phyloP scores from a whole-genome alignment of 2,113 vertebrate genomes.

The Aplodontia rufa region DNA sequence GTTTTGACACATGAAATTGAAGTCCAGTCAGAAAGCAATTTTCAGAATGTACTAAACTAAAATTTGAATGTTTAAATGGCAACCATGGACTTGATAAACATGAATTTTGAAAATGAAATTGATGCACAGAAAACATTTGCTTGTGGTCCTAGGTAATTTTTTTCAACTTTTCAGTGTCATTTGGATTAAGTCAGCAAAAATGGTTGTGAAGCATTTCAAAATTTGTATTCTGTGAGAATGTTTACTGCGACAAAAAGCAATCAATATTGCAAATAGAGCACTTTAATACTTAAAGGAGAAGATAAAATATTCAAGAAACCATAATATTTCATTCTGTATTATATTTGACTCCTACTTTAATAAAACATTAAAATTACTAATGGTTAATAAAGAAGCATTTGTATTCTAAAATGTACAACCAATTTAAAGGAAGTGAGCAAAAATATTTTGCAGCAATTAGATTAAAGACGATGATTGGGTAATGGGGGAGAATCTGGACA shows the following conservation, averaged over 20 bases:
- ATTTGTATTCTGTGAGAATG: not conserved
- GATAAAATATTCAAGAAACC: not conserved
- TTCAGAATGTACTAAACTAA: not conserved
- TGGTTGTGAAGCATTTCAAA: not conserved
- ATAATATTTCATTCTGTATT: not conserved
- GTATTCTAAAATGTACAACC: not conserved
- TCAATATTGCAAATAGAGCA: not conserved
- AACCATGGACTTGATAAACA: not conserved
- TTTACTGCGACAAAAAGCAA: not conserved
- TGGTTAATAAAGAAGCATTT: not conserved
- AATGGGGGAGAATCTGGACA: too few relatives aligned
- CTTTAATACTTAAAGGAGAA: not conserved
- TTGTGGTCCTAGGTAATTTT: not conserved
- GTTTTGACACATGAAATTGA: not conserved
- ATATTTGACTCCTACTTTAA: not conserved
- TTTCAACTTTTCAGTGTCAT: not conserved
- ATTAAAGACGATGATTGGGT: not conserved
- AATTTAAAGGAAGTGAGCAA: not conserved
- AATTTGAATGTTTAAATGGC: constrained; percentile 5
- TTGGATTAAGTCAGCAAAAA: not conserved
- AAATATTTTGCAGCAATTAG: not conserved
- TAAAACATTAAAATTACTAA: not conserved
- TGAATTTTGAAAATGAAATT: not conserved
- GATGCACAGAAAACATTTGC: not conserved
- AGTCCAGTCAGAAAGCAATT: constrained; percentile 19